phyloP scores from a whole-genome alignment of 2,113 vertebrate genomes.

The Loxodonta africana region DNA sequence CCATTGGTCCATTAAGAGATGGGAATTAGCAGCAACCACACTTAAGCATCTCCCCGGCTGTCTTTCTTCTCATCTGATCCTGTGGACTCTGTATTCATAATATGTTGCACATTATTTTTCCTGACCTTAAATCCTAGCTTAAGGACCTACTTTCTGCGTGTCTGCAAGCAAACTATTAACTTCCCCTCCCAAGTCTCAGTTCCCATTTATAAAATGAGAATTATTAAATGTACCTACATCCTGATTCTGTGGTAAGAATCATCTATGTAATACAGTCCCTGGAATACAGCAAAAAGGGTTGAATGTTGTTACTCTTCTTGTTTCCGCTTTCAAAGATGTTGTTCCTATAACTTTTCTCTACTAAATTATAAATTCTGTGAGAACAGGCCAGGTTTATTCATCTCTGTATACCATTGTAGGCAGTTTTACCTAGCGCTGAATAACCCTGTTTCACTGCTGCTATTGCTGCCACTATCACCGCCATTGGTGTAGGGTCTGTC shows the following conservation, averaged over 20 bases:
- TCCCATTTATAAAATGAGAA: conserved; percentile 39
- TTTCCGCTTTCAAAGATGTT: neutral
- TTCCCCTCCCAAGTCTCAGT: neutral
- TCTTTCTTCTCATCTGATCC: neutral
- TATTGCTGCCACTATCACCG: neutral
- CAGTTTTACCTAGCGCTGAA: neutral
- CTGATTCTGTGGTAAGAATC: conserved; percentile 13
- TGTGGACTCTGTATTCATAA: neutral
- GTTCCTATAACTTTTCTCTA: neutral
- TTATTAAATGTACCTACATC: neutral
- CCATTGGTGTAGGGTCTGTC: neutral
- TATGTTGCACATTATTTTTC: conserved; percentile 1
- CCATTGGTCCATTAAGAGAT: neutral
- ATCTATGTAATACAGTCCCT: neutral
- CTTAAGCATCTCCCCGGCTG: neutral
- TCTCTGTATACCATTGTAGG: neutral
- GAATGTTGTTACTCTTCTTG: neutral
- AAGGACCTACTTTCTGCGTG: neutral
- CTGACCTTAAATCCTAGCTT: conserved; percentile 22
- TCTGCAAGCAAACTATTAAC: conserved; percentile 6
- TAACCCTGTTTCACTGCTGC: neutral
- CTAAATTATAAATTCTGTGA: neutral
- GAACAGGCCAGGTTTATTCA: neutral
- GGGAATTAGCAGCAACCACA: neutral
- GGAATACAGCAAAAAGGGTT: neutral